Evolutionary conservation across 1,140 invertebrate genomes (phyloP), one percentile per base, ranked within the genome.

Genomic region (Tetramorium alpestre): DNA sequence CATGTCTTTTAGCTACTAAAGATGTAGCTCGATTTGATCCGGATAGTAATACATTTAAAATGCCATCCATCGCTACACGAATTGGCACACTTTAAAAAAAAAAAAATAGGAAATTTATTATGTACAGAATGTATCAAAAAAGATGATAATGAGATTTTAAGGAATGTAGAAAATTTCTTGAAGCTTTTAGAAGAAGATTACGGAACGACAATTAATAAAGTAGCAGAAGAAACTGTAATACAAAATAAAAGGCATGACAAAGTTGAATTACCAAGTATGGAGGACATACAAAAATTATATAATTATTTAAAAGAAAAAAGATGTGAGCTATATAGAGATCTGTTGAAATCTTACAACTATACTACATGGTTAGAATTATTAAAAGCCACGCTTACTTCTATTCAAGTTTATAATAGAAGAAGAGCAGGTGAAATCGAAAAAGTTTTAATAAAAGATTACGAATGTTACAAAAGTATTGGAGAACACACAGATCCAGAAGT

Each of bases 381-480:
- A 60, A 25, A 44, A 77, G 25, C 33, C 25, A 77, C 56, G 7
- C 58, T 77, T 8, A 62, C 44, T 44, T 77, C 54, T 41, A 44
- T 77, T 3, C 75, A 77, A 77, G 56, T 77, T 25, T 77, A 18
- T 62, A 62, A 77, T 18, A 41, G 56, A 44, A 22, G 56, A 44
- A 62, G 56, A 77, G 56, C 56, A 56, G 72, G 28, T 41, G 72
- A 76, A 76, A 60, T 56, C 22, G 51, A 76, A n/a, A 56, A 22
- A 76, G 6, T 56, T 33, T 11, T 76, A 38, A 56, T 58, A 58
- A 25, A 76, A 22, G 72, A 58, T 76, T 56, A 76, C n/a, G 38
- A 60, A 38, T 76, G 22, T 60, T 54, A 85, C 49, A 75, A 88
- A 78, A 77, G 3, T 70, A 6, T 47, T 25, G 67, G 22, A 28